Evolutionary conservation across 2,888 invertebrate species (phyloP).

Genomic region (Tinea semifulvella): DNA sequence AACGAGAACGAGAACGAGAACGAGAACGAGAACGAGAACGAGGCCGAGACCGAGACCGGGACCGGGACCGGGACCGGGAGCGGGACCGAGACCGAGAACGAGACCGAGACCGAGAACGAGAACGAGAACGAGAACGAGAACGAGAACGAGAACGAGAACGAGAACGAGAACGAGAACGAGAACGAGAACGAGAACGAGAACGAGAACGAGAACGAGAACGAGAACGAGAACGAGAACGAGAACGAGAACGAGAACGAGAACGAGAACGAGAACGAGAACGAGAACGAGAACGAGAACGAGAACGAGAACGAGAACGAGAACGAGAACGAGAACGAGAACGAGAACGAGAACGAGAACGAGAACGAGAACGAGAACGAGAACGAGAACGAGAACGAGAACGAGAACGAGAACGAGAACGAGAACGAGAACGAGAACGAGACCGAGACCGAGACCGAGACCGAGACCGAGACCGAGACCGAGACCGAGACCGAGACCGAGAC

Average conservation of each 20-base stretch:
- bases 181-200: slow-evolving; percentile 16
- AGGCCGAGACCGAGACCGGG: slow-evolving; percentile 15
- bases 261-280: slow-evolving; percentile 25
- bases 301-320: slow-evolving; percentile 24
- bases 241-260: slow-evolving; percentile 27
- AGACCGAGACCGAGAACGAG: slow-evolving; percentile 19
- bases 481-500: slow-evolving; percentile 32
- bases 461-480: slow-evolving; percentile 24
- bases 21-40: slow-evolving; percentile 15
- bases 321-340: slow-evolving; percentile 26
- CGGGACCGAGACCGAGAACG: slow-evolving; percentile 23
- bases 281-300: slow-evolving; percentile 23
- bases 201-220: slow-evolving; percentile 20
- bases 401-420: slow-evolving; percentile 15
- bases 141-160: slow-evolving; percentile 15
- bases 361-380: slow-evolving; percentile 14
- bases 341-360: slow-evolving; percentile 15
- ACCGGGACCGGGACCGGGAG: slow-evolving; percentile 25
- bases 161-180: slow-evolving; percentile 15
- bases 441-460: slow-evolving; percentile 26
- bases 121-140: slow-evolving; percentile 14
- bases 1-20: slow-evolving; percentile 15
- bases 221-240: slow-evolving; percentile 25
- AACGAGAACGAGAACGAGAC: slow-evolving; percentile 22
- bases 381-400: slow-evolving; percentile 16